Base-by-base conservation (phyloP, 2,888 invertebrate genomes). In the Drosophila basisetae region DNA sequence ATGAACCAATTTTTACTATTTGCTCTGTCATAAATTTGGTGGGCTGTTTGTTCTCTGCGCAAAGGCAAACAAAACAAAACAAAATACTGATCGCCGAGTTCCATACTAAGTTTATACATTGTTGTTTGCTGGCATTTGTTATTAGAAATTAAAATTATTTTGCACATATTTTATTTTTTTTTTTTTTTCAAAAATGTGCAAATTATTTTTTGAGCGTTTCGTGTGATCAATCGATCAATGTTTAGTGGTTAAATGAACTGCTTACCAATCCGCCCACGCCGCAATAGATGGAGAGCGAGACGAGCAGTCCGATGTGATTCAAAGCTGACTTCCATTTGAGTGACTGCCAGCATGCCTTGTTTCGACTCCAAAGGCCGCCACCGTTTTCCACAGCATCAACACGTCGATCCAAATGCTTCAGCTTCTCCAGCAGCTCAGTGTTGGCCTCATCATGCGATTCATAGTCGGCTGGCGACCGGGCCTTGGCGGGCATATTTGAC, bases 271-370 rank as follows among this genome's bases (percentile, higher is more conserved):
- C 97, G 63, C 97, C 97, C 59, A 96, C 95, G 37, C 95, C 96
- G 0, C 97, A 97, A 90, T 97, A 97, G 68, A 96, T 94, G 95
- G 96, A 96, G 64, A 97, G 94, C 0, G 96, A 95, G 56, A 96
- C 94, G 75, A 97, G 94, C 74, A 97, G 94, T 54, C 96, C 97
- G 62, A 96, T 94, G 86, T 97, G 97, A 68, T 96, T 96, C 59
- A 96, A 91, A 18, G 96, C 95, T 22, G 95, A 94, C 91, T 96
- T 95, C 59, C 96, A 94, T 90, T 93, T 93, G 13, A 93, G 79
- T 30, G 91, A 84, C 54, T 95, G 94, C 83, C 95, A 94, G 68
- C 94, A 94, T 70, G 80, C 86, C 31, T 74, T 54, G 49, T 94
- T 94, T 65, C 90, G 83, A 50, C 80, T 78, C 66, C 87, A 90